phyloP scores from a whole-genome alignment of 2,113 vertebrate species.

The Orcinus orca region DNA sequence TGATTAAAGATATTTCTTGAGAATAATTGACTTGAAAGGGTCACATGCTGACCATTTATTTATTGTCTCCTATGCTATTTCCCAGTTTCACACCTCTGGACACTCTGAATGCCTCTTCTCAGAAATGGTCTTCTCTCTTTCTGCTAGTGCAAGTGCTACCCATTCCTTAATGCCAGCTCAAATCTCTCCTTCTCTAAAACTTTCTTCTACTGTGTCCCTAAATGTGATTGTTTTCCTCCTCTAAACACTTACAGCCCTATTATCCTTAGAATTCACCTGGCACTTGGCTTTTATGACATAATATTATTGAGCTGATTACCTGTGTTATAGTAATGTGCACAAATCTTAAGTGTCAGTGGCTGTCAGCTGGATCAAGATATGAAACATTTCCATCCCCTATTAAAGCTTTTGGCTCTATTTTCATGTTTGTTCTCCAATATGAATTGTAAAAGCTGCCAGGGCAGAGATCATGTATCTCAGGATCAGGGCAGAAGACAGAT shows the following conservation, averaged over 20 bases:
- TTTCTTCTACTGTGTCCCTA: not conserved
- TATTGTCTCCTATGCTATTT: not conserved
- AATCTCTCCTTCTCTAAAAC: not conserved
- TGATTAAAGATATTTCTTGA: not conserved
- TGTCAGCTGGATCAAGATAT: not conserved
- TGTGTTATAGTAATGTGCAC: not conserved
- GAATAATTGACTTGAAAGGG: conserved; percentile 31
- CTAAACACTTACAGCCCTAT: not conserved
- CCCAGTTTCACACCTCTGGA: not conserved
- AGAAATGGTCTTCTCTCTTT: not conserved
- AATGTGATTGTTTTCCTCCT: not conserved
- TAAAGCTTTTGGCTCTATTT: not conserved
- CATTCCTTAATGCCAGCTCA: not conserved
- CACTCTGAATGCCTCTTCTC: not conserved
- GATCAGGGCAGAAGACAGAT: not conserved
- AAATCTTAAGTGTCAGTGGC: not conserved
- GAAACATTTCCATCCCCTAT: not conserved
- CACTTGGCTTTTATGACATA: not conserved
- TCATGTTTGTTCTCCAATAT: not conserved
- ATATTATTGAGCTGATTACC: not conserved
- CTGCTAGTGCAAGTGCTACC: not conserved
- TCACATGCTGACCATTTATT: not conserved
- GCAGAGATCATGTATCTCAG: not conserved
- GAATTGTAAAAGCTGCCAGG: not conserved
- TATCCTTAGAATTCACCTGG: not conserved